Percentiles rank a stretch among this genome's conserved stretches.
Conservation (phyloP, 2,113 vertebrate genomes). For the Tragelaphus imberbis region DNA sequence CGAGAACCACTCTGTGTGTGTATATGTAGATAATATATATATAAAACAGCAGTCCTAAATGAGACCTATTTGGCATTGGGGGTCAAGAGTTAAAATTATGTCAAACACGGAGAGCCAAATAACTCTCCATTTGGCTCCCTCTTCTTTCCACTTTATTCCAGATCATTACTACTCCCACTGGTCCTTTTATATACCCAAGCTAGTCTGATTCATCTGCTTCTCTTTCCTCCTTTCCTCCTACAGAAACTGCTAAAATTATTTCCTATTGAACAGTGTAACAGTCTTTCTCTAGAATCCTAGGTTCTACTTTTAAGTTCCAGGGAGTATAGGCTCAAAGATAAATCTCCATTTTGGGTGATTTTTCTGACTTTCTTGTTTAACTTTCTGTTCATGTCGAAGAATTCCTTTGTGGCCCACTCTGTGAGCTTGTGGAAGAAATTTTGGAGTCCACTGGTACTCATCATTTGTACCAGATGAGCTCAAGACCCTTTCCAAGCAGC, state of each 20-base stretch:
- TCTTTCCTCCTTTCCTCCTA: constrained; percentile 59
- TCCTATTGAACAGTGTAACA: constrained; percentile 40
- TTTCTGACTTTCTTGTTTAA: not conserved
- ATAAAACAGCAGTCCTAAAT: not conserved
- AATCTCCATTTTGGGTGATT: not conserved
- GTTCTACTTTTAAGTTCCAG: constrained; percentile 38
- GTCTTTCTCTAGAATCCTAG: constrained; percentile 27
- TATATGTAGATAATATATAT: not conserved
- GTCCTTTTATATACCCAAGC: constrained; percentile 44
- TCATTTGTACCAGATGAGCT: not conserved
- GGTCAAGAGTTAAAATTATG: constrained; percentile 17
- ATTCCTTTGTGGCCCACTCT: not conserved
- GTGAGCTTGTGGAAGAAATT: not conserved
- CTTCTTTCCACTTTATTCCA: not conserved
- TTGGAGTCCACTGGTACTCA: not conserved
- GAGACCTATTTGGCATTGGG: not conserved
- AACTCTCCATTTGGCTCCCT: not conserved
- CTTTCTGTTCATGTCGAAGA: not conserved
- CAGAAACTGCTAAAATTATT: constrained; percentile 69
- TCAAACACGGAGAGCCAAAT: not conserved
- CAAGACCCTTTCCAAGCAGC: not conserved
- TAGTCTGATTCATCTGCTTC: constrained; percentile 58
- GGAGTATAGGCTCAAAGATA: constrained; percentile 21
- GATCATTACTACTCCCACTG: constrained; percentile 36
- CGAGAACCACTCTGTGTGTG: not conserved